Base-by-base conservation (phyloP, 2,113 vertebrate species). In the Saccopteryx leptura region DNA sequence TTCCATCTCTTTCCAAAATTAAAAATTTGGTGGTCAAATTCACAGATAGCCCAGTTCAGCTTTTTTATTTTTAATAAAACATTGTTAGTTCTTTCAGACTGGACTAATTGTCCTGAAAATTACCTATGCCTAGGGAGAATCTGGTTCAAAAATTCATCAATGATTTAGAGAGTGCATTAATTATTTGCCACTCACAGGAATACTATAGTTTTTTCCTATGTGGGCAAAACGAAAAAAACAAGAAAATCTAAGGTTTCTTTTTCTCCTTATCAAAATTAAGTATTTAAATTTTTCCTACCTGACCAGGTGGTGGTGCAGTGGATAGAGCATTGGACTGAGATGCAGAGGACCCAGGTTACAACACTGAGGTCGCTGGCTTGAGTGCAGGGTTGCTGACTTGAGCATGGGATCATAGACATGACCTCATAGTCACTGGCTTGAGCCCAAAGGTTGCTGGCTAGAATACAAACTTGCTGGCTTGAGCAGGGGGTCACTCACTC, bases 31-130 rank as follows among this genome's bases (percentile, higher is more conserved):
- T 88, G 17, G 56, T 68, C n/a, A 50, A 78, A 8, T 68, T 83
- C 31, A 85, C 50, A 48, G 11, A 52, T 10, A 82, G 56, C 13
- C 2, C 18, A 85, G 5, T 68, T 83, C 83, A 79, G 1, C 21
- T 72, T 90, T 93, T 81, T 5, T 60, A 14, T 76, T 91, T 92
- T 92, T 65, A 90, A 86, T 68, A 91, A 82, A 88, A 86, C 3
- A 74, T 52, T 46, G 82, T 63, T 69, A 54, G 60, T 79, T 78
- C 71, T 92, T 92, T 90, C 39, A 54, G 33, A 39, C 31, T 74
- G 7, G 46, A 75, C 23, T 89, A 90, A 83, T 18, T 75, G 9
- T 71, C 5, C 7, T 52, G 56, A 97, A 92, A 88, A 96, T 48
- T 76, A 54, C 15, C 21, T 66, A 46, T 93, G 26, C 19, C 19